Base-by-base conservation (phyloP, 2,797 vertebrate species). In the Myoxocephalus aenaeus region DNA sequence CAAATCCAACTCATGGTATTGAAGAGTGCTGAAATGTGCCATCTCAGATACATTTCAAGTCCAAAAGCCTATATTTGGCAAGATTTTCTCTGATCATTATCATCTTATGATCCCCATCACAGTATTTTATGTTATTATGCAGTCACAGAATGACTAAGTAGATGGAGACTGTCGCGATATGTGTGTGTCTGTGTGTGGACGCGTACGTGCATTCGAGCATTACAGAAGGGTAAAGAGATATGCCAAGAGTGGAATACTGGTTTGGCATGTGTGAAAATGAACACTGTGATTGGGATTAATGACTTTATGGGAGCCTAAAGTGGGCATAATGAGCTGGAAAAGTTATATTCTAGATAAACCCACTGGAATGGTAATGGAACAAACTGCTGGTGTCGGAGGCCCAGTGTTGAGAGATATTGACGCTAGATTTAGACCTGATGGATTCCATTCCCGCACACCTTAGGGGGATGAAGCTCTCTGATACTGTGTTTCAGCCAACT, bases 201-300 rank as follows among this genome's bases (percentile, higher is more conserved):
- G 15, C 5, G 18, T 38, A 36, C 13, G 67, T 29, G 70, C 14
- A 46, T 34, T 57, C 50, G 68, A 69, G 84, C 57, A 53, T 69
- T 80, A 74, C 86, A 88, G 84, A 77, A 82, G 85, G 81, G 89
- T 87, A 86, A 89, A 92, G 90, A 90, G 84, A 92, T 84, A 90
- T 87, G 89, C 92, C 88, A 90, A 87, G 81, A 87, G 82, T 84
- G 78, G 90, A 92, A 92, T 92, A 91, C 90, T 90, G 91, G 85
- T 82, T 88, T 94, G 92, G 91, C 91, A 89, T 91, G 90, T 93
- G 90, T 89, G 91, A 90, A 93, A 93, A 91, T 92, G 92, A 93
- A 92, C 89, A 92, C 82, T 74, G 81, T 93, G 89, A 94, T 94
- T 92, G 89, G 92, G 90, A 94, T 94, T 93, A 94, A 94, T 93